Evolutionary conservation across 2,797 vertebrate genomes (phyloP).

Genomic region (Anas georgica): DNA sequence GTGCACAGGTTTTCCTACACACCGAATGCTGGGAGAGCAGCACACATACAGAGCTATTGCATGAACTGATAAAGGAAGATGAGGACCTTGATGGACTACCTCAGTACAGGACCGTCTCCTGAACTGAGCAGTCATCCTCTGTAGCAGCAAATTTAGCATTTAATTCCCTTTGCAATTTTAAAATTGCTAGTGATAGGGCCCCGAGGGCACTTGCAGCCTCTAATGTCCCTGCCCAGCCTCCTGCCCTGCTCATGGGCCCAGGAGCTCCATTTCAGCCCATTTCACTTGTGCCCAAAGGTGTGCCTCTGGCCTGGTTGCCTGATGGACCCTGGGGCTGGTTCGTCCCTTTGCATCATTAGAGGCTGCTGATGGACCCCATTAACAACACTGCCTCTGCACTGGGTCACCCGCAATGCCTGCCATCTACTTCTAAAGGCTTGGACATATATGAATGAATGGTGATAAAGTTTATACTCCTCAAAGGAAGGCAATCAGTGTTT

Average conservation of each 20-base stretch:
- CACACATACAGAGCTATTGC: not conserved
- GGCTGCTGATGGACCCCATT: not conserved
- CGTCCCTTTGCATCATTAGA: too few species aligned
- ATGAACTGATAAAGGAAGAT: not conserved
- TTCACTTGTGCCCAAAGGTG: too few species aligned
- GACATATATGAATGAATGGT: not conserved
- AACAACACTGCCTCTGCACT: not conserved
- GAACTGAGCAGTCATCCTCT: not conserved
- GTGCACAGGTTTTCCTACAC: not conserved
- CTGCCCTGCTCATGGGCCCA: not conserved
- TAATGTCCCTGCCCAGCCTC: not conserved
- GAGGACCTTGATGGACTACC: not conserved
- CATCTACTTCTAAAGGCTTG: not conserved
- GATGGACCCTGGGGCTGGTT: not conserved
- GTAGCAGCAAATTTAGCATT: not conserved
- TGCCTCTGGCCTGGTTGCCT: not conserved
- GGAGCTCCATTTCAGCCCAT: not conserved
- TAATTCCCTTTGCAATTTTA: not conserved
- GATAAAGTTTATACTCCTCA: not conserved
- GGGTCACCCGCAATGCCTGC: fast-evolving
- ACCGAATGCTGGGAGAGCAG: not conserved
- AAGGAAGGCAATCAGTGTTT: not conserved
- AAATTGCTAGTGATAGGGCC: not conserved
- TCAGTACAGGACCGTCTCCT: not conserved
- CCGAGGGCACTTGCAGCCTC: not conserved